Conservation (phyloP, 35 echinoderm and acorn worm species). For the Stichopus chloronotus region DNA sequence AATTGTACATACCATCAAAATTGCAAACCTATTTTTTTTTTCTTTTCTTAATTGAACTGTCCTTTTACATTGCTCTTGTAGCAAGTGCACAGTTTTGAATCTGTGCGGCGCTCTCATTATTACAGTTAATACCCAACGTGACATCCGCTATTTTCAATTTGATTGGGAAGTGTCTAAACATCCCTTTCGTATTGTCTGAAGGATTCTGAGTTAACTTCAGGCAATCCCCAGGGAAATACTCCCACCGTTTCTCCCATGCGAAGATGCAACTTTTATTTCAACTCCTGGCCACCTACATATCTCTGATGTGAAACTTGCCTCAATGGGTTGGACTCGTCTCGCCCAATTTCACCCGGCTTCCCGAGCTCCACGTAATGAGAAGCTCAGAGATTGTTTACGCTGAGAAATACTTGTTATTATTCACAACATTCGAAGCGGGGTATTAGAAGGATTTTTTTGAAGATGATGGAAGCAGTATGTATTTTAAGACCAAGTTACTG, state of each 20-base stretch:
- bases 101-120: no score
- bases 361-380: not conserved
- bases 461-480: not conserved
- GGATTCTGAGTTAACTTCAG: slow-evolving; percentile 31
- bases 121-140: not conserved
- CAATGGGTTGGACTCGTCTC: not conserved
- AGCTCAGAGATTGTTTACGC: slow-evolving; percentile 3
- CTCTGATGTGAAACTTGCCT: not conserved
- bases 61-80: no score
- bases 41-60: no score
- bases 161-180: not conserved
- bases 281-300: not conserved
- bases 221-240: slow-evolving; percentile 27
- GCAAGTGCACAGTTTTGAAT: no score
- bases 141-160: not conserved
- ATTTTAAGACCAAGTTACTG: not conserved
- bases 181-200: not conserved
- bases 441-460: not conserved
- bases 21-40: no score
- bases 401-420: not conserved
- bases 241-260: not conserved
- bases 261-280: slow-evolving; percentile 2
- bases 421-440: slow-evolving; percentile 7
- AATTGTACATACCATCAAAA: no score
- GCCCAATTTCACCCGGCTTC: not conserved